These are phyloP conservation scores for Xiphorhynchus erythropygius DNA, from an alignment of 2,797 vertebrate genomes.

Conservation along the genomic window DNA sequence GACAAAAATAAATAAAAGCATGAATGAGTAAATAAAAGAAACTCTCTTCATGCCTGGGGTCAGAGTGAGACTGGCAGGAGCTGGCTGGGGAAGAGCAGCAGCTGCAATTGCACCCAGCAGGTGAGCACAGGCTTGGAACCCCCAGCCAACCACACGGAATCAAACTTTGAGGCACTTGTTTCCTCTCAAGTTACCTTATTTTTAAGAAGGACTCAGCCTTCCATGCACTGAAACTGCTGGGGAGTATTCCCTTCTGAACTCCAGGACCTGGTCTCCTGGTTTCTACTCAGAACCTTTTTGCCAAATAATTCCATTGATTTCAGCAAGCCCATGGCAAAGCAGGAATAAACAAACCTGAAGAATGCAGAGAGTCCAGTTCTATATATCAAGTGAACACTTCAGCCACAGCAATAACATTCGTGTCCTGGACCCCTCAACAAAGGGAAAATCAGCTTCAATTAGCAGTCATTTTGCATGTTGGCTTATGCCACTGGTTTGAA, in stretches of 20 bases:
- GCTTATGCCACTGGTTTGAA: background rate
- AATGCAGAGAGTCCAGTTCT: background rate
- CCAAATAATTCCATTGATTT: constrained; percentile 12
- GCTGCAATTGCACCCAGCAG: background rate
- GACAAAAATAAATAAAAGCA: background rate
- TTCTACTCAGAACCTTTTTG: background rate
- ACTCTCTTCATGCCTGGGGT: background rate
- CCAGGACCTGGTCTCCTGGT: background rate
- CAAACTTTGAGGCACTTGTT: background rate
- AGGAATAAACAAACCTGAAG: background rate
- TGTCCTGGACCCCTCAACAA: background rate
- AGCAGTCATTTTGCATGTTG: background rate
- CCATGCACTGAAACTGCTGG: background rate
- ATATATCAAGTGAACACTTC: background rate
- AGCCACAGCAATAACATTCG: background rate
- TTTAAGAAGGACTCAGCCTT: background rate
- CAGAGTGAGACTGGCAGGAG: background rate
- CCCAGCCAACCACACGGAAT: background rate
- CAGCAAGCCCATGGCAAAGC: background rate
- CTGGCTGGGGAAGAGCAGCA: background rate
- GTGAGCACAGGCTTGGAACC: background rate
- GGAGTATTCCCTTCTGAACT: background rate
- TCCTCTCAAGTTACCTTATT: background rate
- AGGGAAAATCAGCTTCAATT: background rate
- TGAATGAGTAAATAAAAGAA: background rate